These are phyloP conservation scores for Sakesphorus luctuosus DNA, from an alignment of 2,113 vertebrate species.

Conservation along the genomic window DNA sequence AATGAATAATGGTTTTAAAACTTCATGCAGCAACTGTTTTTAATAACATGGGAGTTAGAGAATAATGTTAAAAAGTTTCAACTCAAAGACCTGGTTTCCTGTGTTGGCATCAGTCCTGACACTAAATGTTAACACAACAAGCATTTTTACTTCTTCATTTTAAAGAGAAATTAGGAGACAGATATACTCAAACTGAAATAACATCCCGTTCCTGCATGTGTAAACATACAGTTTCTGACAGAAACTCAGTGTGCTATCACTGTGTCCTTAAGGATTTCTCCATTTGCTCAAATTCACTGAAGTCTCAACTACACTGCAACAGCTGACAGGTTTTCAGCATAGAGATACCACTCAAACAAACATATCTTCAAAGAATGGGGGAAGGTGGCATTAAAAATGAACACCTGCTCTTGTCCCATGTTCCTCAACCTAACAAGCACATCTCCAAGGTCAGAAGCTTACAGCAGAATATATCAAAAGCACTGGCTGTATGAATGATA, in stretches of 20 bases:
- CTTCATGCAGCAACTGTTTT: not conserved
- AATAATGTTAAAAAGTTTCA: constrained; percentile 41
- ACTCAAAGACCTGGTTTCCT: constrained; percentile 47
- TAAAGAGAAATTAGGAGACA: constrained; percentile 32
- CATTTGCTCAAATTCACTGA: not conserved
- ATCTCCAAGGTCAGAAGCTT: not conserved
- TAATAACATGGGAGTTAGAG: constrained; percentile 4
- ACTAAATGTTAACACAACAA: constrained; percentile 28
- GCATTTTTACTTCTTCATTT: constrained; percentile 46
- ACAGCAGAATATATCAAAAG: not conserved
- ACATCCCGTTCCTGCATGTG: not conserved
- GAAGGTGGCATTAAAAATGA: not conserved
- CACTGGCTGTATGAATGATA: not conserved
- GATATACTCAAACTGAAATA: not conserved
- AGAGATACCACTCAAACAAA: not conserved
- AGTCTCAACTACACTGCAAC: not conserved
- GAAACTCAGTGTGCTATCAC: not conserved
- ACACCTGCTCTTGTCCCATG: not conserved
- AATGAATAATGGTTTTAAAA: constrained; percentile 1
- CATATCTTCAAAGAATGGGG: not conserved
- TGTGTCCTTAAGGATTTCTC: not conserved
- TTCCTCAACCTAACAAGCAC: not conserved
- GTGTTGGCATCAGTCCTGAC: not conserved
- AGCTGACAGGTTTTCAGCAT: not conserved
- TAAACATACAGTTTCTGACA: not conserved